Evolutionary conservation across 1,140 invertebrate species (phyloP).

Genomic region (Drosophila rhopaloa): DNA sequence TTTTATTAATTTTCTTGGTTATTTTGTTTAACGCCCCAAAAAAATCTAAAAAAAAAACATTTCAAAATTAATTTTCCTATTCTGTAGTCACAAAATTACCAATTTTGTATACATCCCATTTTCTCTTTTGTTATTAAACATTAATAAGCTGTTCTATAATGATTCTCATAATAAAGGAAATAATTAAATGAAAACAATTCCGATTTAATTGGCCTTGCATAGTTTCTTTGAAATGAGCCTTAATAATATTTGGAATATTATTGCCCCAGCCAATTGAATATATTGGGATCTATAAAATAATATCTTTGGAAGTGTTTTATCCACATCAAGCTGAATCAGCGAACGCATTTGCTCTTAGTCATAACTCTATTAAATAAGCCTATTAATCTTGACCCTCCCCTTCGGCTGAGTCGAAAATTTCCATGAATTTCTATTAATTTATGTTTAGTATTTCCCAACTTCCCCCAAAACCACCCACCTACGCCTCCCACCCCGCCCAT

Average conservation of each 20-base stretch:
- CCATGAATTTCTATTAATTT: conserved; percentile 70
- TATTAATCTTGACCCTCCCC: conserved; percentile 60
- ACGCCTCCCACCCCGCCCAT: neutral
- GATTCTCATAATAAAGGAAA: neutral
- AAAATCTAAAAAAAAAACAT: too few species aligned
- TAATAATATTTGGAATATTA: conserved; percentile 12
- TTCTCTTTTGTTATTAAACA: neutral
- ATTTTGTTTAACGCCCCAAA: too few species aligned
- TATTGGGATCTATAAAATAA: conserved; percentile 11
- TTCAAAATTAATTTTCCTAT: too few species aligned
- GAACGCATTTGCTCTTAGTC: conserved; percentile 34
- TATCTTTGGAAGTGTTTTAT: conserved; percentile 24
- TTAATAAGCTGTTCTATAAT: neutral
- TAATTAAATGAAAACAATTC: conserved; percentile 5
- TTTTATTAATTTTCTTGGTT: too few species aligned
- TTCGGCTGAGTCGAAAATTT: conserved; percentile 31
- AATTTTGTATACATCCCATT: neutral
- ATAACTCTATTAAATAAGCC: conserved; percentile 67
- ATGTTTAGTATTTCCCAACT: conserved; percentile 49
- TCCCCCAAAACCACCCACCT: neutral
- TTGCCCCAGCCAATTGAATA: conserved; percentile 10
- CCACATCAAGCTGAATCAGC: conserved; percentile 22
- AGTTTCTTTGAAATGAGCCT: neutral
- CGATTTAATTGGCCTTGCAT: neutral
- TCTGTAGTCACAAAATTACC: neutral